These are phyloP conservation scores for Sebastes iracundus DNA, from an alignment of 2,797 vertebrate species.

Conservation along the genomic window DNA sequence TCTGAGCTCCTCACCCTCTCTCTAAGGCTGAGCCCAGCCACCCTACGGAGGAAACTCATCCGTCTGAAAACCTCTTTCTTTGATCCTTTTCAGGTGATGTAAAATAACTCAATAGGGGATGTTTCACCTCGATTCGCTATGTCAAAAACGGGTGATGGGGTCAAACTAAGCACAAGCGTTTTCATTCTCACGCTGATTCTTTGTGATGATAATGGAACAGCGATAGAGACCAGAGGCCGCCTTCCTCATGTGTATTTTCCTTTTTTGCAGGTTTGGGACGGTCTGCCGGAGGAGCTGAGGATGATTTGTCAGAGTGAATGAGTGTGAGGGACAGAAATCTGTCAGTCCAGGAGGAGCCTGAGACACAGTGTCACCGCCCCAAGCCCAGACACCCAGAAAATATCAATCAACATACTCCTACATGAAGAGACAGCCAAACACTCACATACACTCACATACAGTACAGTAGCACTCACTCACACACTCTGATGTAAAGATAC, in stretches of 20 bases:
- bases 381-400: neutral
- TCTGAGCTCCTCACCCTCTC: no score
- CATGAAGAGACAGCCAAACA: neutral
- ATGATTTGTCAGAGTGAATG: slow-evolving; percentile 44
- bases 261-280: neutral
- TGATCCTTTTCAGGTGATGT: neutral
- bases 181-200: neutral
- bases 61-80: neutral
- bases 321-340: slow-evolving; percentile 28
- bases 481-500: neutral
- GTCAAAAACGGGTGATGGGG: neutral
- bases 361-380: slow-evolving; percentile 1
- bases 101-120: neutral
- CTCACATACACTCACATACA: neutral
- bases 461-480: neutral
- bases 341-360: slow-evolving; percentile 11
- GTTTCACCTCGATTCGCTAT: neutral
- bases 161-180: neutral
- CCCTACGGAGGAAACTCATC: no score
- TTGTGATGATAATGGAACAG: neutral
- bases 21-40: no score
- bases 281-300: neutral
- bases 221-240: neutral
- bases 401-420: neutral
- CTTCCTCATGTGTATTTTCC: neutral